These are phyloP conservation scores for Cichladusa arquata DNA, from an alignment of 2,113 vertebrate genomes.

Conservation along the genomic window DNA sequence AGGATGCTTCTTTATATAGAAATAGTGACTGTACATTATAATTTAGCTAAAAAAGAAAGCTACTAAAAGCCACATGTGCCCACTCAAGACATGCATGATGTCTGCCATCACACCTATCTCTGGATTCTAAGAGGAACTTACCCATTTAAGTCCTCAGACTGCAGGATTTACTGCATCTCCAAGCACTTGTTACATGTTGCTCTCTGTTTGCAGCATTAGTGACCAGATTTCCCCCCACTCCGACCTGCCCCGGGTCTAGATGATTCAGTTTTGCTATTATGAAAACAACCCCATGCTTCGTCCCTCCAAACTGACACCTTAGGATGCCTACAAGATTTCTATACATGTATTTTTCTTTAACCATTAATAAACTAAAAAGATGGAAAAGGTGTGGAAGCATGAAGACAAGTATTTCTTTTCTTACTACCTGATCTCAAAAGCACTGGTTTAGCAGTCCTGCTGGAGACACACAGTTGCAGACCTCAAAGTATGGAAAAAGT, in stretches of 20 bases:
- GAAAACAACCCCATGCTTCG: background rate
- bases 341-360: background rate
- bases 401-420: background rate
- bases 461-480: background rate
- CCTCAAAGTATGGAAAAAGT: background rate
- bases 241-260: fast-evolving
- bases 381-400: background rate
- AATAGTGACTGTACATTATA: background rate
- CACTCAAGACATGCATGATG: background rate
- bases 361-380: background rate
- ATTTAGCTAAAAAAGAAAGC: conserved; percentile 27
- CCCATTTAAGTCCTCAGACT: background rate
- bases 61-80: background rate
- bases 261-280: background rate
- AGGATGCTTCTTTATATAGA: background rate
- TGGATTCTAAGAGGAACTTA: background rate
- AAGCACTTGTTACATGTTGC: background rate
- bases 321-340: background rate
- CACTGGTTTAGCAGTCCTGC: background rate
- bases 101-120: background rate
- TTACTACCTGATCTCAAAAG: background rate
- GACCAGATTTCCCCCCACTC: background rate
- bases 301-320: fast-evolving
- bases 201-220: background rate
- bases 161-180: background rate